Evolutionary conservation across 2,888 invertebrate species (phyloP).

Genomic region (Ctena decussata): DNA sequence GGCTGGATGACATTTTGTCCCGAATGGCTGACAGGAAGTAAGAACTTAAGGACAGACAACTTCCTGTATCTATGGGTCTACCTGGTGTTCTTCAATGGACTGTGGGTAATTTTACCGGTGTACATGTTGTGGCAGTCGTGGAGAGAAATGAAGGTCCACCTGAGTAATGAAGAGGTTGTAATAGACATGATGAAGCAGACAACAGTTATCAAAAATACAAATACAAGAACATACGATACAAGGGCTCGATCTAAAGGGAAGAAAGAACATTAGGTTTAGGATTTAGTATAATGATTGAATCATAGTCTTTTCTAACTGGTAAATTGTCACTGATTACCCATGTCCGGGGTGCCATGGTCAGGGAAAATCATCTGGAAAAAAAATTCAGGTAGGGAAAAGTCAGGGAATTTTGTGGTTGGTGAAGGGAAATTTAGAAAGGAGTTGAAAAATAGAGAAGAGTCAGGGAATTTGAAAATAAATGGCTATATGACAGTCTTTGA

Average conservation of each 20-base stretch:
- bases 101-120: constrained; percentile 84
- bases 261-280: too few species aligned
- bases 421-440: too few species aligned
- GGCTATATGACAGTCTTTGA: too few species aligned
- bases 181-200: constrained; percentile 48
- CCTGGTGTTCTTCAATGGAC: constrained; percentile 84
- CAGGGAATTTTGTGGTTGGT: too few species aligned
- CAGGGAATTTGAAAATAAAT: too few species aligned
- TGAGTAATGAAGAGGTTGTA: constrained; percentile 28
- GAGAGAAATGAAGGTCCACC: constrained; percentile 58
- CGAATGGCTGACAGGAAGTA: constrained; percentile 83
- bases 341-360: too few species aligned
- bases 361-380: too few species aligned
- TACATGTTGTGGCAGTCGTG: constrained; percentile 82
- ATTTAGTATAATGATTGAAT: too few species aligned
- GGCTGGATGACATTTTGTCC: constrained; percentile 86
- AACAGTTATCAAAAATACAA: constrained; percentile 51
- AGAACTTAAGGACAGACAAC: constrained; percentile 79
- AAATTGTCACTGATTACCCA: too few species aligned
- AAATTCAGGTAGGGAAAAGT: too few species aligned
- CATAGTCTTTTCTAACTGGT: too few species aligned
- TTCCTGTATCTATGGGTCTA: constrained; percentile 84
- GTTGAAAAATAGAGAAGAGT: too few species aligned
- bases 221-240: constrained; percentile 50
- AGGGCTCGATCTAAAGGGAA: neutral